Evolutionary conservation across 2,113 vertebrate genomes (phyloP).

Genomic region (Cephalopterus ornatus): DNA sequence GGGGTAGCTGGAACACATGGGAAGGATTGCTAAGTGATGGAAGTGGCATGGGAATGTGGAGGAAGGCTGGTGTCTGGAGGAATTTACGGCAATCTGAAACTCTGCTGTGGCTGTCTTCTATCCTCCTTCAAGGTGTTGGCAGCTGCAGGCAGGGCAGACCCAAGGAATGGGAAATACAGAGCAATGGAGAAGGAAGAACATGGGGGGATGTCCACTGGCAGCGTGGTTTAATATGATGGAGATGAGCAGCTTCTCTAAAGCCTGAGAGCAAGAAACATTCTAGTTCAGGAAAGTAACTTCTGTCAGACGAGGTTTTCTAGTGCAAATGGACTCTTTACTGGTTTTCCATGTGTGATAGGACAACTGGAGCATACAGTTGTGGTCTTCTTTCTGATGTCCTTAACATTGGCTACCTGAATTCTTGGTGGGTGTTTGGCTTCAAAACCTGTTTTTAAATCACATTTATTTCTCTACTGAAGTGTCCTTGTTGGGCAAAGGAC

Average conservation of each 20-base stretch:
- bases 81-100: neutral
- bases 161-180: neutral
- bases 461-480: neutral
- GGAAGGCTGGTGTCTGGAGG: neutral
- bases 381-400: neutral
- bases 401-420: neutral
- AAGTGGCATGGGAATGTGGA: neutral
- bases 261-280: neutral
- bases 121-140: neutral
- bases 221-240: accelerated
- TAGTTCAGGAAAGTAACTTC: neutral
- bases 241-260: neutral
- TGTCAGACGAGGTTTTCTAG: neutral
- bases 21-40: neutral
- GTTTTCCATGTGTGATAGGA: neutral
- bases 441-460: neutral
- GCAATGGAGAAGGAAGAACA: neutral
- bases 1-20: neutral
- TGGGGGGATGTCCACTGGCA: neutral
- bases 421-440: neutral
- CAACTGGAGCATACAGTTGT: neutral
- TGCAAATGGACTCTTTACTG: neutral
- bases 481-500: neutral
- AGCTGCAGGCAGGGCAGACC: neutral
- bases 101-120: neutral